Base-by-base conservation (phyloP, 2,888 invertebrate species). In the Pandemis cinnamomeana region DNA sequence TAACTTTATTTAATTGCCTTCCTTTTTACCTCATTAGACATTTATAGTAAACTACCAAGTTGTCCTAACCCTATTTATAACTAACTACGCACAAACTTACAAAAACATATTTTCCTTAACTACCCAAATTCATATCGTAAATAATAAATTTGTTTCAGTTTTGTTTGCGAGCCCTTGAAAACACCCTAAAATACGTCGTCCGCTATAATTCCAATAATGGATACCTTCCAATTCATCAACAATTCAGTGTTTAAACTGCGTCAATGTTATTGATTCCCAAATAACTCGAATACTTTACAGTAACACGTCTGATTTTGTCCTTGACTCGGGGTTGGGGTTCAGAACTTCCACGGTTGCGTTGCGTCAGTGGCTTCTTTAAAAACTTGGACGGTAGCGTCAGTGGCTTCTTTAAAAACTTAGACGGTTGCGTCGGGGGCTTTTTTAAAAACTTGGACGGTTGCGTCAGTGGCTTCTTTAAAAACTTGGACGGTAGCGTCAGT, bases 211-310 rank as follows among this genome's bases (percentile, higher is more conserved):
- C 27, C 20, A 58, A 0, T 58, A 58, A 27, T 58, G 20, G n/a
- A 58, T 41, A 61, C 41, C 61, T 61, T 61, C 13, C 61, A 46
- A 48, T 69, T 51, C 51, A 41, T 63, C 55, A 64, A 64, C 55
- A 58, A 55, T 20, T 58, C 46, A 10, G 44, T n/a, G 20, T 27
- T 44, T 60, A 60, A 69, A 27, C 42, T 69, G 66, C 73, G 73
- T 64, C 73, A 70, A 36, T 44, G 53, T 61, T 73, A 73, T 73
- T 66, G 73, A 73, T 70, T 51, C 27, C 27, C 7, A 10, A 73
- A 70, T 70, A 70, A 55, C 55, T 55, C 7, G 46, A 73, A 72
- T 64, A 61, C 44, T 66, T 60, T 66, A 69, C 51, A 42, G 48
- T 64, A 63, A 68, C 64, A 58, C 42, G 69, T 72, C 48, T 51